Percentiles rank a stretch among this genome's conserved stretches.
Conservation (phyloP, 2,888 invertebrate species). For the Petrophora chlorosata region DNA sequence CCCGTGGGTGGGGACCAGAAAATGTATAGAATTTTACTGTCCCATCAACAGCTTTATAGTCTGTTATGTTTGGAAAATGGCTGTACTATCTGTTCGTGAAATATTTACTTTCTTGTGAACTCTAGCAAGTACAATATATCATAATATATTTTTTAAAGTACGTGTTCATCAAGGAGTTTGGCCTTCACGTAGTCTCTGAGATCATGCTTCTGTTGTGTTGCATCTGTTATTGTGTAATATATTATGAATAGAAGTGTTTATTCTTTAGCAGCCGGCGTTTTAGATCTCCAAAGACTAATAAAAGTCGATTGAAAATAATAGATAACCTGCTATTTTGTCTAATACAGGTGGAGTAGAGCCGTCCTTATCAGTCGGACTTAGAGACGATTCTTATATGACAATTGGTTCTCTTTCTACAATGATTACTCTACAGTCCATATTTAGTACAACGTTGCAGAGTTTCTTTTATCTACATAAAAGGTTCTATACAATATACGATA, state of each 20-base stretch:
- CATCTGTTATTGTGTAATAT: constrained; percentile 23
- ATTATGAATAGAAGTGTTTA: constrained; percentile 12
- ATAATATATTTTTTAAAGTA: constrained; percentile 16
- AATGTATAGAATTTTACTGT: constrained; percentile 55
- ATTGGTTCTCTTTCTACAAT: no score
- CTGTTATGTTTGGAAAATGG: constrained; percentile 43
- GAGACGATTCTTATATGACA: no score
- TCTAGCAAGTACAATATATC: constrained; percentile 14
- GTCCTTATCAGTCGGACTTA: no score
- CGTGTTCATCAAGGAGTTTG: constrained; percentile 12
- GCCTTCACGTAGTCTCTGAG: constrained; percentile 20
- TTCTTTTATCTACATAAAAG: no score
- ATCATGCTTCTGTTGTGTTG: constrained; percentile 26
- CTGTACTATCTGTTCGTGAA: constrained; percentile 39
- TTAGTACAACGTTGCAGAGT: no score
- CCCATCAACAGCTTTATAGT: constrained; percentile 61
- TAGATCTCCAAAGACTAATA: no score
- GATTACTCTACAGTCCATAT: no score
- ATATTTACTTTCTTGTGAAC: constrained; percentile 37
- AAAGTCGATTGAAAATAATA: neutral
- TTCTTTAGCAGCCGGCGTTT: constrained; percentile 5
- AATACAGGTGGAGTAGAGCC: no score
- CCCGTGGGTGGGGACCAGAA: constrained; percentile 66
- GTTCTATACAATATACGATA: no score
- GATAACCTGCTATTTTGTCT: no score